These are phyloP conservation scores for rat (Rattus norvegicus) DNA, from an alignment of 2,113 vertebrate genomes.

Conservation along the genomic window GRCr8 NC_086024.1:91921001-91921500, in stretches of 20 bases:
- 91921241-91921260: neutral
- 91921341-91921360: neutral
- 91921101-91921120: neutral
- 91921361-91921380: neutral
- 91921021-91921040: neutral
- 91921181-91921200: neutral
- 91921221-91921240: neutral
- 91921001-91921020: neutral
- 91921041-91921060: neutral
- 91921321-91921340: accelerated
- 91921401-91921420: neutral
- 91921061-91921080: neutral
- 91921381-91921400: neutral
- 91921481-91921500: neutral
- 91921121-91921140: neutral
- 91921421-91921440: neutral
- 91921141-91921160: neutral
- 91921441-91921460: neutral
- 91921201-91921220: neutral
- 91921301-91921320: neutral
- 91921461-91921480: neutral
- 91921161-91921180: neutral
- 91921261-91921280: neutral
- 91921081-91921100: neutral
- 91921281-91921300: neutral